Evolutionary conservation across 2,888 invertebrate species (phyloP), one percentile per base, ranked within the genome.

Genomic region (Eilema griseolum): DNA sequence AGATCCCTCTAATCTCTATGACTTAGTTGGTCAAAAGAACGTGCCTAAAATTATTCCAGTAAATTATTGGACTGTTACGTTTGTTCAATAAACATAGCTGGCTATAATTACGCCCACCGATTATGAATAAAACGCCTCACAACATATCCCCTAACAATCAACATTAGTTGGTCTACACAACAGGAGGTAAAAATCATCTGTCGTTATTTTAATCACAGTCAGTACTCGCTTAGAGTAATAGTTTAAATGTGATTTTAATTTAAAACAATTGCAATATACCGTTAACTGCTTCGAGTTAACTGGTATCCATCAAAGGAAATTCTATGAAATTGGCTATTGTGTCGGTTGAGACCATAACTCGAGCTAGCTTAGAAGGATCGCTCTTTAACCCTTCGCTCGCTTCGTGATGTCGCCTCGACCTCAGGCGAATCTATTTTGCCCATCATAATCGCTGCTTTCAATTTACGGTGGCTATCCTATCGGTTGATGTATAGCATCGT

Each of bases 361-460:
- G 88, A 86, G 83, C 89, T 86, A 85, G 89, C 88, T 89, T 83
- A 85, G 88, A 90, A 87, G 91, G 88, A 89, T 87, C 89, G 93
- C 93, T 93, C 93, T 92, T 93, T 94, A 92, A 94, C 94, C 94
- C 88, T 83, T 74, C 75, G 83, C 85, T 78, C 87, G 88, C 85
- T 88, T 93, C 95, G 95, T 94, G 95, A 93, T 93, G 94, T 95
- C 95, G 90, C 91, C 85, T 85, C 89, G 92, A 92, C 93, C 93
- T 83, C 90, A 76, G 86, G 88, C 89, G 87, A 92, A 94, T 93
- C 94, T 91, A 91, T 93, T 93, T 88, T 91, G 86, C 92, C 90
- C 94, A 92, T 93, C 93, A 93, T 94, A 94, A 94, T 93, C 91
- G 92, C 86, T 89, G 89, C 88, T 91, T 95, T 94, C 93, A 94